Base-by-base conservation (phyloP, 2,113 vertebrate genomes). In the Aramus guarauna region DNA sequence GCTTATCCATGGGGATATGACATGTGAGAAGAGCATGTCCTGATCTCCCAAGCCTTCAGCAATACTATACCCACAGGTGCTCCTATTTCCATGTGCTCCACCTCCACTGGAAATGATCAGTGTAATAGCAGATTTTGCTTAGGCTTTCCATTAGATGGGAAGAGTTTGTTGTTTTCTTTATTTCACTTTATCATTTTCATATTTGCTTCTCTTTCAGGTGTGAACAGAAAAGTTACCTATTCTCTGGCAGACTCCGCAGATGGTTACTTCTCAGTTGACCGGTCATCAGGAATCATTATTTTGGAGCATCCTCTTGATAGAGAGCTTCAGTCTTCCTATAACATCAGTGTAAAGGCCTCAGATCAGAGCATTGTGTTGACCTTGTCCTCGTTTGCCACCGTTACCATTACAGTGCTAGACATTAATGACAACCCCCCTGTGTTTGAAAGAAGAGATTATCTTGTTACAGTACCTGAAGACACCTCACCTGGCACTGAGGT, bases 361-460 rank as follows among this genome's bases (percentile, higher is more conserved):
- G 99, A 99, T 97, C 98, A 98, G 90, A 98, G 99, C 50, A 98
- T 98, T 3, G 98, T 98, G 2, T 91, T 94, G 78, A 98, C 98
- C 22, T 98, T 99, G 37, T 99, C 98, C n/a, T 99, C 99, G 0
- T 94, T 99, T 41, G 97, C 98, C 78, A 99, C 98, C 0, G 97
- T 99, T 47, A 99, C 99, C 16, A 99, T 99, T 90, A 99, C 98
- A 1, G 99, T 99, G 41, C 97, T 99, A 69, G 99, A 99, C 91
- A 98, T 99, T 67, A 99, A 99, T 27, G 99, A 99, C 97, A 99
- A 99, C 93, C 99, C 99, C 0, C 99, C 99, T 2, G 98, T 99
- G 82, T 99, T 99, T 45, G 99, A 99, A 96, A 98, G 99, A 34
- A 98, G 99, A 39, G 99, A 99, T 92, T 99, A 99, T 85, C 97